Percentiles rank a stretch among this genome's conserved stretches.
phyloP scores from a whole-genome alignment of 1,140 invertebrate species.

The Macrocentrus cingulum region DNA sequence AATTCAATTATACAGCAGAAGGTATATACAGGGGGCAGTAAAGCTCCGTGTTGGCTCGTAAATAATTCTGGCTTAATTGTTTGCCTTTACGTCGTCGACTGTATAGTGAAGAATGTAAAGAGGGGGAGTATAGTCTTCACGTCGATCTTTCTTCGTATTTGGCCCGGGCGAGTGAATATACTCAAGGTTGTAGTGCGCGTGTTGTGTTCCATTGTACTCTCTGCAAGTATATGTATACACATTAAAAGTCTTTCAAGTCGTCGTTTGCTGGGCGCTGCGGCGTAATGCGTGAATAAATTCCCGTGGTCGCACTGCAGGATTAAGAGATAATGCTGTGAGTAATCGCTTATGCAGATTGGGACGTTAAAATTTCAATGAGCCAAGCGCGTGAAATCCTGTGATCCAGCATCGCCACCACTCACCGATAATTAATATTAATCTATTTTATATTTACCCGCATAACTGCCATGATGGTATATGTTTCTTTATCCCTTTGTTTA shows the following conservation, averaged over 20 bases:
- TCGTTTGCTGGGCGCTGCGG: neutral
- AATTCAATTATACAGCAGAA: slow-evolving; percentile 40
- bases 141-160: slow-evolving; percentile 19
- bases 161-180: too few relatives aligned
- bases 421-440: neutral
- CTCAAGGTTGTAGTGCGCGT: too few relatives aligned
- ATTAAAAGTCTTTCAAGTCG: slow-evolving; percentile 7
- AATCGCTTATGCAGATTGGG: slow-evolving; percentile 36
- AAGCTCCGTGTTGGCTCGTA: slow-evolving; percentile 33
- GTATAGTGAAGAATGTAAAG: slow-evolving; percentile 15
- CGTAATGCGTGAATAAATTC: slow-evolving; percentile 23
- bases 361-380: slow-evolving; percentile 31
- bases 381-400: neutral
- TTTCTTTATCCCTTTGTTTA: too few relatives aligned
- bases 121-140: slow-evolving; percentile 11
- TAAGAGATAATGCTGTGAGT: slow-evolving; percentile 28
- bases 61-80: slow-evolving; percentile 41
- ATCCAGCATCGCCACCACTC: neutral
- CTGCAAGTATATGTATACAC: neutral
- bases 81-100: slow-evolving; percentile 11
- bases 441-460: too few relatives aligned
- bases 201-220: too few relatives aligned
- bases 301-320: slow-evolving; percentile 20
- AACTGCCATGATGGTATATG: too few relatives aligned
- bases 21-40: slow-evolving; percentile 6